A percentile compares a stretch with the other conserved stretches of the same genome.
phyloP scores from a whole-genome alignment of 2,888 invertebrate species.

The Ornithoptera priamus region DNA sequence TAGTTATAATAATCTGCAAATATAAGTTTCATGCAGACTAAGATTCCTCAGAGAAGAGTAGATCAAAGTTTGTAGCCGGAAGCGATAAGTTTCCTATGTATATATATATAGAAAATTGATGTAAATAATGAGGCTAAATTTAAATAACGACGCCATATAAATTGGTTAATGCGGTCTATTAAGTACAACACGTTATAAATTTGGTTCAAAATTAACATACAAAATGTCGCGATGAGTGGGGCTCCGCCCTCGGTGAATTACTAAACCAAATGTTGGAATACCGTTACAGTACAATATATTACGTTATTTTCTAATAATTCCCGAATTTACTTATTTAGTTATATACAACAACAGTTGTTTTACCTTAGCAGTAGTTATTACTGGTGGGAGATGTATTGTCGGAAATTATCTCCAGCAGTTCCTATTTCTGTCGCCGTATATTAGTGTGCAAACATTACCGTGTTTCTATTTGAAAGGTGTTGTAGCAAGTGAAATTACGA shows the following conservation, averaged over 20 bases:
- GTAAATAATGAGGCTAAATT: background rate
- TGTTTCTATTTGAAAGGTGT: no score
- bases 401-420: no score
- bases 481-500: no score
- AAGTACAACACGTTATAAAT: slow-evolving; percentile 26
- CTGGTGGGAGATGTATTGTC: no score
- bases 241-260: slow-evolving; percentile 2
- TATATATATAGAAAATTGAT: no score
- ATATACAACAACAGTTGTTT: background rate
- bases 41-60: no score
- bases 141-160: background rate
- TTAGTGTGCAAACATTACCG: no score
- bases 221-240: slow-evolving; percentile 12
- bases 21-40: no score
- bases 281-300: background rate
- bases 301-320: background rate
- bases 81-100: no score
- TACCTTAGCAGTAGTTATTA: background rate
- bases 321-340: background rate
- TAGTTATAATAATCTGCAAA: no score
- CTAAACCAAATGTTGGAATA: slow-evolving; percentile 12
- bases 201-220: slow-evolving; percentile 19
- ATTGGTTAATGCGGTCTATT: slow-evolving; percentile 20
- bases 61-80: no score
- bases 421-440: no score